These are phyloP conservation scores for Axea sp. DNA, from an alignment of 2,888 invertebrate species.

Conservation along the genomic window DNA sequence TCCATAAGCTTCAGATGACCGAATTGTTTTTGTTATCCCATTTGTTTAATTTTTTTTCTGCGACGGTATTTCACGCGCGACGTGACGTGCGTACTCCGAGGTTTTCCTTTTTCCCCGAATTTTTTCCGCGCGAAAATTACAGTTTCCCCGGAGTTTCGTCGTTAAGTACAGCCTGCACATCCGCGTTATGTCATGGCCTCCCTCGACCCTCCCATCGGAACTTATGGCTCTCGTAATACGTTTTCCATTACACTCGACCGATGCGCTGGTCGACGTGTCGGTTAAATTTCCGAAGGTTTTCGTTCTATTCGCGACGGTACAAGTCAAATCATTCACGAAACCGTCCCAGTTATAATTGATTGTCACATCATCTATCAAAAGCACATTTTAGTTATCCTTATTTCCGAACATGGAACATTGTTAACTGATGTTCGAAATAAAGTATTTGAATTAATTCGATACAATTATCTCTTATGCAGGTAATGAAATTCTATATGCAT, in stretches of 20 bases:
- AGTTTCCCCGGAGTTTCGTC: conserved; percentile 76
- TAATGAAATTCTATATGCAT: too few species aligned
- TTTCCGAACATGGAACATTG: too few species aligned
- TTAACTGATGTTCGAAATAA: too few species aligned
- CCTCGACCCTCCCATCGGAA: conserved; percentile 68
- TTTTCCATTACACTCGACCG: conserved; percentile 74
- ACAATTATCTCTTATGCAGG: too few species aligned
- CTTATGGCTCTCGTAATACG: conserved; percentile 75
- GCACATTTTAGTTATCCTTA: too few species aligned
- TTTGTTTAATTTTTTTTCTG: conserved; percentile 69
- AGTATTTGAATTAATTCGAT: too few species aligned
- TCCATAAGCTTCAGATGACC: conserved; percentile 16
- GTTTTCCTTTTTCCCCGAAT: conserved; percentile 59
- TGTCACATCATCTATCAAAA: neutral
- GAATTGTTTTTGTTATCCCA: conserved; percentile 67
- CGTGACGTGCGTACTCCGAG: conserved; percentile 63
- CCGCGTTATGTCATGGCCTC: conserved; percentile 74
- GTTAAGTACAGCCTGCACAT: conserved; percentile 78
- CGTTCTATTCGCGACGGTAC: conserved; percentile 14
- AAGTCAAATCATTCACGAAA: conserved; percentile 5
- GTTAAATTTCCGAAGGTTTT: conserved; percentile 54
- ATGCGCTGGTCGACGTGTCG: conserved; percentile 63
- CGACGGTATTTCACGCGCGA: conserved; percentile 68
- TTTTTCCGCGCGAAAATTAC: conserved; percentile 74
- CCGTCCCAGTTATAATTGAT: neutral